Evolutionary conservation across 2,888 invertebrate genomes (phyloP).

Genomic region (Pristionchus mayeri): DNA sequence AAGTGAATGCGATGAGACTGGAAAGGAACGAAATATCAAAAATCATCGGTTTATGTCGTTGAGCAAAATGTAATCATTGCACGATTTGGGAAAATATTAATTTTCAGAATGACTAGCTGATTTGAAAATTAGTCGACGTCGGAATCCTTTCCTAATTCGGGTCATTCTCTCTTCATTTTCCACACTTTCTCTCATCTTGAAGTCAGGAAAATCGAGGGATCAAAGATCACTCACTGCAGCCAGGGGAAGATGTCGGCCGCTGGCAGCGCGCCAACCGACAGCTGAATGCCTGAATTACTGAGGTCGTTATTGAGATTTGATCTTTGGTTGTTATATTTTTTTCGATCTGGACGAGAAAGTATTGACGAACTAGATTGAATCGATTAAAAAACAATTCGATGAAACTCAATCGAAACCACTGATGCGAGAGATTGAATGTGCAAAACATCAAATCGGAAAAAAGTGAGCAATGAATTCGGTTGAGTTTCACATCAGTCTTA

Average conservation of each 20-base stretch:
- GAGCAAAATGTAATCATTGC: not conserved
- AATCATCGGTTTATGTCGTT: not conserved
- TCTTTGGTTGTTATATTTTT: not conserved
- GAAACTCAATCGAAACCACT: not conserved
- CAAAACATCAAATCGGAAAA: not conserved
- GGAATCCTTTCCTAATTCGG: no score
- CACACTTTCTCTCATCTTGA: no score
- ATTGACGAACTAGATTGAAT: no score
- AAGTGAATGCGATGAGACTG: not conserved
- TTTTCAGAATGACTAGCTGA: no score
- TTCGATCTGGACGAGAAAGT: no score
- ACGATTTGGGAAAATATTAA: no score
- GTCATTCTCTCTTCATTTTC: no score
- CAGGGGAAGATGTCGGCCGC: not conserved
- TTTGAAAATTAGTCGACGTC: no score
- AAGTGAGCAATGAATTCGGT: not conserved
- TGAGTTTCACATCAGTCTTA: no score
- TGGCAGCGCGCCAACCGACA: not conserved
- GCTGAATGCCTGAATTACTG: not conserved
- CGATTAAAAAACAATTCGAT: no score
- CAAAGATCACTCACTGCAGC: constrained; percentile 25
- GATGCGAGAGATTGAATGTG: not conserved
- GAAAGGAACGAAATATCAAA: not conserved
- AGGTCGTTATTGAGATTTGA: no score
- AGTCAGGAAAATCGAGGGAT: not conserved